Conservation (phyloP, 1,140 invertebrate genomes). For the Kradibia gibbosae region DNA sequence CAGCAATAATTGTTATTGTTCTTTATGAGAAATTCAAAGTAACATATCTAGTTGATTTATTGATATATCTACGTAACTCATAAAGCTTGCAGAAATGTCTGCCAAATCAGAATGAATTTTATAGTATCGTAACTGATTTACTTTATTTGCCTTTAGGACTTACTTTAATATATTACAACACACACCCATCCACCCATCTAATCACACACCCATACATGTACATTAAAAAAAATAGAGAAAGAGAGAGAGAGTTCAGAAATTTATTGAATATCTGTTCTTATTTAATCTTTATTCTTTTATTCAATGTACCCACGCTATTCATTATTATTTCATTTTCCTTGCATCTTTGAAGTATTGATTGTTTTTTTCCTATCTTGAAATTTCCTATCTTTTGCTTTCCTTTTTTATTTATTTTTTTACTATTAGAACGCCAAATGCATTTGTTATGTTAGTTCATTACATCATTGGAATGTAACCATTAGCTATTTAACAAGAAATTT, state of each 20-base stretch:
- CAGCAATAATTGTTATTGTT: neutral
- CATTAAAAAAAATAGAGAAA: no score
- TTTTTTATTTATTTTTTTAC: no score
- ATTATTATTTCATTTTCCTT: neutral
- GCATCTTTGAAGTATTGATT: neutral
- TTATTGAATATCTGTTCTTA: no score
- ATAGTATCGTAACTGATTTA: neutral
- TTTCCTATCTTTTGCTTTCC: neutral
- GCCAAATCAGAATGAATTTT: slow-evolving; percentile 25
- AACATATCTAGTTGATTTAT: slow-evolving; percentile 25
- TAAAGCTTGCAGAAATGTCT: slow-evolving; percentile 18
- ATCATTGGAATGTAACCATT: no score
- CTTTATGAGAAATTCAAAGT: neutral
- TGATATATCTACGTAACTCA: neutral
- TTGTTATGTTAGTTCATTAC: no score
- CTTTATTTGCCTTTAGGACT: neutral
- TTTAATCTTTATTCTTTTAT: neutral
- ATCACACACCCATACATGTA: no score
- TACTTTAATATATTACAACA: neutral
- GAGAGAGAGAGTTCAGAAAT: no score
- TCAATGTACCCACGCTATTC: neutral
- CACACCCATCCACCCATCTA: neutral
- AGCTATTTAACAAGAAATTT: no score
- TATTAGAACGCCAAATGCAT: no score
- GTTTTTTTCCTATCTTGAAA: neutral